Evolutionary conservation across 2,113 vertebrate genomes (phyloP).

Genomic region (Amphiprion percula): DNA sequence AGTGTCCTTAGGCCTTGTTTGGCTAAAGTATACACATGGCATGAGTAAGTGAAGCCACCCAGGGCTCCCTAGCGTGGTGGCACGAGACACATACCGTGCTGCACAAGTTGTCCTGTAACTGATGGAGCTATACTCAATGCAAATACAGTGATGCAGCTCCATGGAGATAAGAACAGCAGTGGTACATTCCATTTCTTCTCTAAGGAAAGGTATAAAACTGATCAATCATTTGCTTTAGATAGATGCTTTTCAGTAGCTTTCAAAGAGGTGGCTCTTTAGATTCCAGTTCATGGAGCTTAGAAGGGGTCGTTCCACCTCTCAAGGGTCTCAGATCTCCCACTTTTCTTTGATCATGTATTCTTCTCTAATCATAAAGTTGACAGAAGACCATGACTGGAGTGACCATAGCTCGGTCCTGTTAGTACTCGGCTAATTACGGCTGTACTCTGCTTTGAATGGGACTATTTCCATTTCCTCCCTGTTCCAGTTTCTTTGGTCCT

Average conservation of each 20-base stretch:
- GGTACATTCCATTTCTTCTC: constrained; percentile 34
- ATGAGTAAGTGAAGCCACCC: constrained; percentile 82
- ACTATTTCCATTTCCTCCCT: constrained; percentile 62
- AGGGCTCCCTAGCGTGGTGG: constrained; percentile 72
- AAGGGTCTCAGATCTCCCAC: constrained; percentile 34
- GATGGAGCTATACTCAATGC: constrained; percentile 65
- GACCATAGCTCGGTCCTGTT: constrained; percentile 49
- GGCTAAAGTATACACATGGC: constrained; percentile 80
- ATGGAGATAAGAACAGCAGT: constrained; percentile 55
- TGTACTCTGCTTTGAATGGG: constrained; percentile 58
- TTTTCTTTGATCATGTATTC: constrained; percentile 41
- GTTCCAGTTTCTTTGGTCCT: constrained; percentile 58
- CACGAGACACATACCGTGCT: constrained; percentile 72
- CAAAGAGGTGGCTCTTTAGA: constrained; percentile 24
- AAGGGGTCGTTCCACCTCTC: constrained; percentile 23
- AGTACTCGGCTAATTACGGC: constrained; percentile 56
- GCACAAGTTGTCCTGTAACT: constrained; percentile 63
- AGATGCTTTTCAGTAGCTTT: constrained; percentile 62
- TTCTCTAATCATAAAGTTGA: constrained; percentile 35
- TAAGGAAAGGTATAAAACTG: constrained; percentile 48
- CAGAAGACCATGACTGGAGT: constrained; percentile 31
- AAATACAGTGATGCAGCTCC: constrained; percentile 52
- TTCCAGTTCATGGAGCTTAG: constrained; percentile 20
- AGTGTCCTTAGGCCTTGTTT: constrained; percentile 81
- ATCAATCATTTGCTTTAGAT: constrained; percentile 49